These are phyloP conservation scores for Drosophila ezoana DNA, from an alignment of 2,888 invertebrate species.

Conservation along the genomic window DNA sequence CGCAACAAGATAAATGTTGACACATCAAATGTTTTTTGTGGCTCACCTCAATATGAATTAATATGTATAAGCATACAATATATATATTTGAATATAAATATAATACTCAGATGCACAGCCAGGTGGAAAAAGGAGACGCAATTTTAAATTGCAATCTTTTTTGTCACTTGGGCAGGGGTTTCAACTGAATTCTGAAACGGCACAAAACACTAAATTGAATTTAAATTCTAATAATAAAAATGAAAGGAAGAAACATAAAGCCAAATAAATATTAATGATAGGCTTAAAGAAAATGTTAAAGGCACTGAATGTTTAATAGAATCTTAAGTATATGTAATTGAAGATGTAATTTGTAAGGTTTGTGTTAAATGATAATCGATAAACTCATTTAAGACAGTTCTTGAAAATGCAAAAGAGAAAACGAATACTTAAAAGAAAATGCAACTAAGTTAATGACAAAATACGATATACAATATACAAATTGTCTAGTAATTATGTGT, in stretches of 20 bases:
- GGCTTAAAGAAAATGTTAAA: conserved; percentile 14
- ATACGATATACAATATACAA: conserved; percentile 8
- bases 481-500: conserved; percentile 17
- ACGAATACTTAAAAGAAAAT: conserved; percentile 6
- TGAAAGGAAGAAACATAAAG: not conserved
- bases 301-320: conserved; percentile 33
- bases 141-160: conserved; percentile 40
- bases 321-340: conserved; percentile 2
- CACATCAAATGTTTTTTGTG: conserved; percentile 28
- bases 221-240: not conserved
- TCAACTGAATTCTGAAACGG: conserved; percentile 13
- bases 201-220: conserved; percentile 3
- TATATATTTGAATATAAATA: conserved; percentile 3
- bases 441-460: conserved; percentile 2
- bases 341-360: conserved; percentile 6
- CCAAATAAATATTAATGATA: conserved; percentile 8
- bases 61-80: not conserved
- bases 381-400: conserved; percentile 29
- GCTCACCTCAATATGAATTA: conserved; percentile 12
- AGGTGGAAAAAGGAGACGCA: conserved; percentile 21
- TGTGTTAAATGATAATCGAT: conserved; percentile 6
- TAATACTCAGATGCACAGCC: conserved; percentile 47
- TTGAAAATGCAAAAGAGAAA: not conserved
- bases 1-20: conserved; percentile 2
- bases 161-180: conserved; percentile 19